Base-by-base conservation (phyloP, 23 tunicate genomes). In the Diplosoma virens region DNA sequence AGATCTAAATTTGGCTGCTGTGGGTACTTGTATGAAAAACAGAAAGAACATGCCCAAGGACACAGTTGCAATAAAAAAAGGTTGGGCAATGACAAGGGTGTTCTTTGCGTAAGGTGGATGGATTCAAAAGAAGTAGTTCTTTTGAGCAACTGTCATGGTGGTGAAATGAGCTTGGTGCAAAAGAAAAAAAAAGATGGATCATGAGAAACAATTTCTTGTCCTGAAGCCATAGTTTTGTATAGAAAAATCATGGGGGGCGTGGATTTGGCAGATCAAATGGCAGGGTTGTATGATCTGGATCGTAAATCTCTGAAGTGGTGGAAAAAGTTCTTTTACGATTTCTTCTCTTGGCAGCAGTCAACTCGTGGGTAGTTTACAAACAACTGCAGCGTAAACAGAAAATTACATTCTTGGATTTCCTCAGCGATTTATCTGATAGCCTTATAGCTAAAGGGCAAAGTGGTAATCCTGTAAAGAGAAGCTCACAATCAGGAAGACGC, bases 281-380 rank as follows among this genome's bases (percentile, higher is more conserved):
- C 46, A 9, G 63, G 63, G 22, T 29, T 47, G 60, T 73, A 73
- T 32, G 78, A 73, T 9, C 18, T 73, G 6, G 78, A 73, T 48
- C 45, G 78, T 4, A 73, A 73, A 26, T 73, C 78, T 7, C 21
- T 33, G 24, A 73, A 73, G 24, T 73, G 78, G 78, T 73, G 78
- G 78, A 73, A 73, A 26, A 73, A 25, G 61, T 73, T 9, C 5
- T 73, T 3, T 73, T 16, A 9, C 60, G 78, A 25, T 30, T 30
- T 14, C 61, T 73, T 7, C 20, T 52, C 21, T 48, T 47, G 25
- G 45, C 78, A 21, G 32, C 78, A 9, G 78, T 73, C 32, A 48
- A 73, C 27, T 32, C 78, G 27, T 73, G 78, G 78, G 78, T 73
- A 9, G 32, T 73, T 23, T 73, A 73, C 63, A 73, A 73, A 29